Percentiles rank a stretch among this genome's conserved stretches.
phyloP scores from a whole-genome alignment of 2,888 invertebrate species.

The Perizoma affinitatum region DNA sequence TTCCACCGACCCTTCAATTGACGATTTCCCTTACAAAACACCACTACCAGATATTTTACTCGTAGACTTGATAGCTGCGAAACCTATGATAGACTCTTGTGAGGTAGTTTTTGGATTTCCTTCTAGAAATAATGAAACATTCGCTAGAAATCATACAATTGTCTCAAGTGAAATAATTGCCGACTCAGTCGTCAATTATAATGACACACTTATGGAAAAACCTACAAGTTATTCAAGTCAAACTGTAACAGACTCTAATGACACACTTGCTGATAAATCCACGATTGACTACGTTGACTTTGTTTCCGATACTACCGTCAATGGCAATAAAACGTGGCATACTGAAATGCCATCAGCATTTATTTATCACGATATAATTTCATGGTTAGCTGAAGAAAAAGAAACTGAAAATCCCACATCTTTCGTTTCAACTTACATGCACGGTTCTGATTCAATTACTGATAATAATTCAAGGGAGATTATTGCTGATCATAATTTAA shows the following conservation, averaged over 20 bases:
- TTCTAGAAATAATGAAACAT: background rate
- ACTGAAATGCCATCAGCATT: background rate
- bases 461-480: background rate
- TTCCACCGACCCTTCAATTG: background rate
- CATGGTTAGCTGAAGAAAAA: slow-evolving; percentile 1
- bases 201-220: background rate
- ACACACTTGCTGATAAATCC: background rate
- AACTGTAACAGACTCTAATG: background rate
- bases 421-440: background rate
- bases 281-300: too few species aligned
- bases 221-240: background rate
- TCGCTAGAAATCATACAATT: background rate
- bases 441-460: background rate
- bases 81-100: background rate
- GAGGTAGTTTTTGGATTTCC: background rate
- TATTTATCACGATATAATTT: background rate
- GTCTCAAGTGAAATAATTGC: too few species aligned
- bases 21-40: background rate
- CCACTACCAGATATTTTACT: background rate
- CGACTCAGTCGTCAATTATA: too few species aligned
- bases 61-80: slow-evolving; percentile 4
- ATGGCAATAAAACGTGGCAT: background rate
- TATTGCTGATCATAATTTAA: background rate
- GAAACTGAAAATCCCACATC: background rate
- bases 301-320: background rate